phyloP scores from a whole-genome alignment of 2,113 vertebrate species.

The Salvelinus alpinus region DNA sequence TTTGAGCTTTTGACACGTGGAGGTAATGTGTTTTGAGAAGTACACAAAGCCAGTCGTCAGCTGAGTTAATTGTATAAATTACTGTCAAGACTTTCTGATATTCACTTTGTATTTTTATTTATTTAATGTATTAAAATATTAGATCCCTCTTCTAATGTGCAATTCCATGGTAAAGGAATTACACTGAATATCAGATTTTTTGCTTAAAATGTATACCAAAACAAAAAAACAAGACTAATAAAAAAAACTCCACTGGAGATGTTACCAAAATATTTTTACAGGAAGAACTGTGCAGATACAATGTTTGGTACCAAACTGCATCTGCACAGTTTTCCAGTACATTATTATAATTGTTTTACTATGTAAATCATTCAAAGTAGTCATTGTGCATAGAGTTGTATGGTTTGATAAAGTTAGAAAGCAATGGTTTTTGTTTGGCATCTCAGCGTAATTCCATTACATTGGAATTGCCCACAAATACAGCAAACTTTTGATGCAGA shows the following conservation, averaged over 20 bases:
- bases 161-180: too few species aligned
- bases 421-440: neutral
- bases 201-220: slow-evolving; percentile 10
- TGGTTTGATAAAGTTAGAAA: too few species aligned
- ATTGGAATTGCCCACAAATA: slow-evolving; percentile 20
- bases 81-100: neutral
- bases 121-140: slow-evolving; percentile 2
- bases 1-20: too few species aligned
- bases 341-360: neutral
- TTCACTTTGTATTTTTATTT: neutral
- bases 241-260: too few species aligned
- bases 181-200: neutral
- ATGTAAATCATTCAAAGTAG: too few species aligned
- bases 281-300: slow-evolving; percentile 22
- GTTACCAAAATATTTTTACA: slow-evolving; percentile 35
- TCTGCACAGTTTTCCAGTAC: neutral
- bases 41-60: neutral
- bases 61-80: neutral
- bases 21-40: neutral
- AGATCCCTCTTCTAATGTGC: slow-evolving; percentile 1
- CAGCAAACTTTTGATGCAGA: slow-evolving; percentile 16
- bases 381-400: too few species aligned
- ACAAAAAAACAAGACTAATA: slow-evolving; percentile 46
- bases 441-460: slow-evolving; percentile 34
- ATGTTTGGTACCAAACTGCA: slow-evolving; percentile 46